Base-by-base conservation (phyloP, 2,113 vertebrate species). In the Montifringilla adamsi region DNA sequence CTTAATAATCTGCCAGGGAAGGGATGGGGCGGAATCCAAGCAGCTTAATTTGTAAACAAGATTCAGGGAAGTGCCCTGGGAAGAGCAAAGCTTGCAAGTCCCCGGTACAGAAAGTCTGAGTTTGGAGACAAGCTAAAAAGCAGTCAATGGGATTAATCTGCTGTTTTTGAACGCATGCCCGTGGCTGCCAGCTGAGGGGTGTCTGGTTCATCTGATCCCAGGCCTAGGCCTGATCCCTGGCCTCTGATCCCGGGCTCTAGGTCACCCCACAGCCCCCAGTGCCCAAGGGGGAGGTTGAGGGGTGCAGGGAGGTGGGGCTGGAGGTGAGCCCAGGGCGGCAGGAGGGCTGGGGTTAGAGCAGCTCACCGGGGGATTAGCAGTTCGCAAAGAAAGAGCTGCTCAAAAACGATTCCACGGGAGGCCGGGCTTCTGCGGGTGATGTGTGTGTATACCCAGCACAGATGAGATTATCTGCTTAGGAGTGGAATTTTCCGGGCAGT, bases 401-500 rank as follows among this genome's bases (percentile, higher is more conserved):
- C 86, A 81, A 91, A 97, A 96, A 95, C 11, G 31, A 68, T 95
- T 91, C 83, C 84, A 67, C 4, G 76, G 93, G 95, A 97, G 90
- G 86, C 85, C 52, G 4, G 79, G 93, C 72, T 67, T 95, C 74
- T 39, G 90, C 30, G 33, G 87, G 82, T 19, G 17, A 24, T 83
- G 89, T 31, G 39, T 93, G 81, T 89, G 91, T 13, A 77, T 62
- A 90, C 92, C 97, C 94, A 49, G 94, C 93, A 67, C 92, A 90
- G 91, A 90, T 37, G 49, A 96, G 97, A 95, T 95, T 95, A 95
- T 97, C 95, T 66, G 93, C 95, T 97, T 95, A 98, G 92, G 83
- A 95, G 84, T 88, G 92, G 92, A 93, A 86, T 96, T 96, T 96
- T 87, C 68, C 94, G 22, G 94, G 95, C 53, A 4, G 89, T 1